Evolutionary conservation across 2,888 invertebrate genomes (phyloP).

Genomic region (Myopa testacea): DNA sequence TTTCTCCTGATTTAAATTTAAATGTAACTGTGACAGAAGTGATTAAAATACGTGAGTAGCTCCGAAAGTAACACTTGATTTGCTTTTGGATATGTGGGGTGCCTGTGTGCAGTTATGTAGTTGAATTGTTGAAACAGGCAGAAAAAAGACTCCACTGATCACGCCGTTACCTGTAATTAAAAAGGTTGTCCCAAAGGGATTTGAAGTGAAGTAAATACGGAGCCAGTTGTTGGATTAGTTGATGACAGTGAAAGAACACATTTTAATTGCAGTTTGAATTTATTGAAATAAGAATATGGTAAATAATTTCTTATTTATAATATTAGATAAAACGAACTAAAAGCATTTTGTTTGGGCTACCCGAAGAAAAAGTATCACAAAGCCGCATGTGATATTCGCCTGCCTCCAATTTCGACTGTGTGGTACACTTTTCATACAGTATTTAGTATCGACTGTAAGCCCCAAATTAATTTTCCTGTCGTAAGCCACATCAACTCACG

Average conservation of each 20-base stretch:
- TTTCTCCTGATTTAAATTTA: neutral
- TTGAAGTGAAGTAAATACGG: slow-evolving; percentile 19
- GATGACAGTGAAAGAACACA: neutral
- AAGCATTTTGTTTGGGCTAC: neutral
- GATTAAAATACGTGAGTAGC: slow-evolving; percentile 53
- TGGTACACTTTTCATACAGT: no score
- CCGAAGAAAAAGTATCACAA: neutral
- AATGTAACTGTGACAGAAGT: slow-evolving; percentile 33
- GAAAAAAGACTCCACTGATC: slow-evolving; percentile 14
- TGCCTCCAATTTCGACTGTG: no score
- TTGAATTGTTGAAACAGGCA: slow-evolving; percentile 27
- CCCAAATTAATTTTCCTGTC: no score
- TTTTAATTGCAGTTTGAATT: neutral
- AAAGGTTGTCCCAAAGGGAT: slow-evolving; percentile 57
- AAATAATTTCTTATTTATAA: neutral
- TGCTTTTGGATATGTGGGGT: neutral
- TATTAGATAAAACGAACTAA: neutral
- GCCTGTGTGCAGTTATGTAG: slow-evolving; percentile 18
- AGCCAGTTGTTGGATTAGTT: neutral
- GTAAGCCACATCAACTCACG: no score
- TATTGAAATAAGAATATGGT: neutral
- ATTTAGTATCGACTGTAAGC: no score
- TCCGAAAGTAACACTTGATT: slow-evolving; percentile 40
- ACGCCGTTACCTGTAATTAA: slow-evolving; percentile 58
- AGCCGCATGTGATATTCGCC: no score